Evolutionary conservation across 1,140 invertebrate genomes (phyloP).

Genomic region (Sminthurides bifidus): DNA sequence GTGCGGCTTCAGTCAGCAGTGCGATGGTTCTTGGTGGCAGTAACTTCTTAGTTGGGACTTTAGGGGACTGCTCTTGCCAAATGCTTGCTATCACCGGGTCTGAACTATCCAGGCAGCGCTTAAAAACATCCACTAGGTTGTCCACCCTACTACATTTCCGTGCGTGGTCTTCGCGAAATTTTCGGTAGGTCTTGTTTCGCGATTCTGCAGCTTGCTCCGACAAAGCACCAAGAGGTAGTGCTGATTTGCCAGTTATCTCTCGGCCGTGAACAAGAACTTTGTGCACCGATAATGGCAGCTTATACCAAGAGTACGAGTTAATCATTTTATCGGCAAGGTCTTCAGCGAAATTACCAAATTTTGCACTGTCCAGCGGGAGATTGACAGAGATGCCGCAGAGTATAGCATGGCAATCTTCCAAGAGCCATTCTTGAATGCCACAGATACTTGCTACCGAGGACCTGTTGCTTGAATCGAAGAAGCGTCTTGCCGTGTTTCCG

Average conservation of each 20-base stretch:
- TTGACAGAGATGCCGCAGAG: constrained; percentile 7
- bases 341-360: constrained; percentile 6
- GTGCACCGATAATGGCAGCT: constrained; percentile 15
- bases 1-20: too few species aligned
- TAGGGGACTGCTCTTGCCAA: too few species aligned
- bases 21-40: too few species aligned
- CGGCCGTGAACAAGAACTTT: constrained; percentile 11
- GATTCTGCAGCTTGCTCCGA: constrained; percentile 4
- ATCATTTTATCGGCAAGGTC: background rate
- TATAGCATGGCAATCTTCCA: constrained; percentile 8
- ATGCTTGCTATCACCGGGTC: too few species aligned
- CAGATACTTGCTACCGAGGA: constrained; percentile 6
- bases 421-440: constrained; percentile 8
- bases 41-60: too few species aligned
- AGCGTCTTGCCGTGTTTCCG: constrained; percentile 20
- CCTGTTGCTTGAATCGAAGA: constrained; percentile 10
- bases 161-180: background rate
- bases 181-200: constrained; percentile 7
- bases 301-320: constrained; percentile 15
- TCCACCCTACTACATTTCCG: background rate
- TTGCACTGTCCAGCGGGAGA: constrained; percentile 1
- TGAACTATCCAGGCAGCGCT: too few species aligned
- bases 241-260: constrained; percentile 1
- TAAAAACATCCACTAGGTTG: too few species aligned
- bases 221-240: constrained; percentile 8